Base-by-base conservation (phyloP, 92 coral and sea anemone species). In the Phenganax stokvisi region DNA sequence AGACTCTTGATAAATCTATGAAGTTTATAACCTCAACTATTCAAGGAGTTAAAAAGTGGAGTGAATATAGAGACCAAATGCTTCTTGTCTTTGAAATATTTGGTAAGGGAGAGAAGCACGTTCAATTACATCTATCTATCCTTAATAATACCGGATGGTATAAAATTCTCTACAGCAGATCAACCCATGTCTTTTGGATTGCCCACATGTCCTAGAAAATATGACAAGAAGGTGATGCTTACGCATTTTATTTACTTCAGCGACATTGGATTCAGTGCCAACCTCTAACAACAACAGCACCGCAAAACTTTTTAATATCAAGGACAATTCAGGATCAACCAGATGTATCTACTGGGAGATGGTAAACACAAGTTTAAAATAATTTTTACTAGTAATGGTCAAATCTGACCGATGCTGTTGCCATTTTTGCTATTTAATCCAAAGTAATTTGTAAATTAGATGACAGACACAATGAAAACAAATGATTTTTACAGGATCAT, bases 311-410 rank as follows among this genome's bases (percentile, higher is more conserved):
- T 96, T 96, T 47, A 72, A 84, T 56, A 81, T 96, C 27, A 92
- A 92, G 76, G 98, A 94, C 75, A 85, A 71, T 72, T 88, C 98
- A 17, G 87, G 91, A 70, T 70, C 66, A 60, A 74, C 90, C 84
- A 96, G 99, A 89, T 96, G 97, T 87, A 90, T 92, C 80, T 96
- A 88, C 85, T 96, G 99, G 99, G 97, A 96, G 80, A 96, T 96
- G 99, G 99, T 96, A 82, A 85, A 12, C 13, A 76, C 67, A 76
- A 9, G 75, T 6, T 57, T 12, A 56, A 17, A 76, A 74, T 72
- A 7, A 55, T 17, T 61, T 7, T 51, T 12, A 29, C 29, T 8
- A 13, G 53, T 58, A 29, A 54, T 8, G 25, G 53, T 58, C 61
- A 5, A 37, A 37, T 37, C 47, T 37, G 47, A 37, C 47, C 47